Evolutionary conservation across 37 sponge, comb jelly and placozoan genomes (phyloP).

Genomic region (Amphimedon queenslandica): DNA sequence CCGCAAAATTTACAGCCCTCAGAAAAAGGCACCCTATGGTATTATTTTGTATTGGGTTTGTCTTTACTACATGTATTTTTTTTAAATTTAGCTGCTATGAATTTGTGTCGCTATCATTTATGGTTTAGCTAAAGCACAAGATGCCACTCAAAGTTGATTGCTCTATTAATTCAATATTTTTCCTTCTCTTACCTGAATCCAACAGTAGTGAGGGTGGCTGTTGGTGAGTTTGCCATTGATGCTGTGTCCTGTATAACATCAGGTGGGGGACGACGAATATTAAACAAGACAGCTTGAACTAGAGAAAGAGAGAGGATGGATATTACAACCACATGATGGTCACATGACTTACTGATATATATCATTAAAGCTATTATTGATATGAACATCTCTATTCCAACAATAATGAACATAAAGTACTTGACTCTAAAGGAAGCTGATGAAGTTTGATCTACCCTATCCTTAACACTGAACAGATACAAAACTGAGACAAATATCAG

Average conservation of each 20-base stretch:
- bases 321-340: neutral
- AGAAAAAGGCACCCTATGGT: too few relatives aligned
- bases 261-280: constrained; percentile 20
- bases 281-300: constrained; percentile 54
- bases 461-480: constrained; percentile 16
- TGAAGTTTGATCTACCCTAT: constrained; percentile 8
- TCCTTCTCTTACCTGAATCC: constrained; percentile 58
- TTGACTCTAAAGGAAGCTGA: neutral
- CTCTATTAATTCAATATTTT: neutral
- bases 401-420: constrained; percentile 43
- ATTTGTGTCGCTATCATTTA: too few relatives aligned
- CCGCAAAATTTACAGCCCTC: too few relatives aligned
- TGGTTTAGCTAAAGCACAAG: too few relatives aligned
- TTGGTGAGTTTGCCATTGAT: constrained; percentile 24
- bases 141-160: too few relatives aligned
- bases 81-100: too few relatives aligned
- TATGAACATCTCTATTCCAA: constrained; percentile 52
- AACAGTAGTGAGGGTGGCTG: constrained; percentile 34
- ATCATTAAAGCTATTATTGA: constrained; percentile 51
- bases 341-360: constrained; percentile 51
- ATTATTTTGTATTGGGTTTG: too few relatives aligned
- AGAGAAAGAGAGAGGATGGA: too few relatives aligned
- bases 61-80: too few relatives aligned
- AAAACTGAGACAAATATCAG: constrained; percentile 43
- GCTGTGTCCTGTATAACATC: constrained; percentile 57